A percentile compares a stretch with the other conserved stretches of the same genome.
Conservation (phyloP, 2,113 vertebrate species). For the Hydrolagus affinis region DNA sequence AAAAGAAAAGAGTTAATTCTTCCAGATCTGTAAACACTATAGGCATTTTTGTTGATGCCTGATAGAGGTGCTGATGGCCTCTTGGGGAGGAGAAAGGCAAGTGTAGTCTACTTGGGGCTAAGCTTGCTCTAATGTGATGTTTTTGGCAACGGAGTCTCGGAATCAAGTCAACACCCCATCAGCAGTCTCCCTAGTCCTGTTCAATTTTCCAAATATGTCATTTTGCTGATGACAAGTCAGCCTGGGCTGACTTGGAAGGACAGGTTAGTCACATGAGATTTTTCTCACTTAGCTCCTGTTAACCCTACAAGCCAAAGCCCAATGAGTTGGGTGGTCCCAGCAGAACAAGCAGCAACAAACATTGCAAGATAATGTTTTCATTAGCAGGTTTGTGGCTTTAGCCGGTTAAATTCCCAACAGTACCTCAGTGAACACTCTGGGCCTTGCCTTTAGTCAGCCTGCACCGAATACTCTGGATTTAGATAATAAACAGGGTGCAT, state of each 20-base stretch:
- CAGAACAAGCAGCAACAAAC: neutral
- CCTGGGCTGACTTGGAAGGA: neutral
- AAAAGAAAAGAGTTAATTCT: too few relatives aligned
- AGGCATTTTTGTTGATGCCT: too few relatives aligned
- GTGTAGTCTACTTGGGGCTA: neutral
- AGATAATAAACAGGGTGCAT: too few relatives aligned
- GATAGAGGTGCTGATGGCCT: neutral
- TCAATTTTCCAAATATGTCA: too few relatives aligned
- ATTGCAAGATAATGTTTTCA: neutral
- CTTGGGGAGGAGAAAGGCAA: neutral
- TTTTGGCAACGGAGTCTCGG: neutral
- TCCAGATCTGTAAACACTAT: too few relatives aligned
- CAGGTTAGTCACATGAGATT: neutral
- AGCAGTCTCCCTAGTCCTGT: too few relatives aligned
- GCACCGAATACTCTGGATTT: neutral
- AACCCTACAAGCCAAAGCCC: neutral
- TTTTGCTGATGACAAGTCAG: neutral
- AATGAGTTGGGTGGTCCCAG: neutral
- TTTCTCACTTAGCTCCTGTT: neutral
- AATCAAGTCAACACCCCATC: neutral
- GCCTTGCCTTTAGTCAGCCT: neutral
- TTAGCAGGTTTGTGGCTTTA: neutral
- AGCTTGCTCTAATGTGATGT: too few relatives aligned
- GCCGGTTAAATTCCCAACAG: neutral
- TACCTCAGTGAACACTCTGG: neutral